Percentiles rank a stretch among this genome's conserved stretches.
phyloP scores from a whole-genome alignment of 2,888 invertebrate genomes.

The Drosophila stalkeri region DNA sequence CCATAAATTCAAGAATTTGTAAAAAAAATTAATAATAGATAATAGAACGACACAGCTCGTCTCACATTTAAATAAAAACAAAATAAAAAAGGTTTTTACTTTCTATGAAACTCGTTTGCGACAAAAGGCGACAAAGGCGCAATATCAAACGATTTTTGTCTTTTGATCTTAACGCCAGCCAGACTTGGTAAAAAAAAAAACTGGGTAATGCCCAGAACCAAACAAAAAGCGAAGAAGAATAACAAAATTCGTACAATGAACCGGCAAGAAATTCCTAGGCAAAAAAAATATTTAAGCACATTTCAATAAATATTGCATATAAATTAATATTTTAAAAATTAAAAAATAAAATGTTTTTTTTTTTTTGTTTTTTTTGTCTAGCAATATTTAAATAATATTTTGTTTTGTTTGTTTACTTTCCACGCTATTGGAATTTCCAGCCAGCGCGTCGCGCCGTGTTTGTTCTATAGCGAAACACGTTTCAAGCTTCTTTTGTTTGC shows the following conservation, averaged over 20 bases:
- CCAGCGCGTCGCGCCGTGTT: conserved; percentile 34
- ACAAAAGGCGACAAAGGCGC: conserved; percentile 67
- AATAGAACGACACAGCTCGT: conserved; percentile 11
- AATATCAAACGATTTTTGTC: conserved; percentile 45
- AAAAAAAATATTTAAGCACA: conserved; percentile 21
- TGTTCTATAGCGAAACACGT: conserved; percentile 74
- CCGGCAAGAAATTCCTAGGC: conserved; percentile 40
- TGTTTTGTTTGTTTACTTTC: conserved; percentile 62
- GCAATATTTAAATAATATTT: conserved; percentile 43
- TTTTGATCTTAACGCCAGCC: conserved; percentile 54
- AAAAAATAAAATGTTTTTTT: not conserved
- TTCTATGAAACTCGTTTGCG: conserved; percentile 65
- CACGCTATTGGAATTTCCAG: conserved; percentile 57
- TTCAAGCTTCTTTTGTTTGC: conserved; percentile 24
- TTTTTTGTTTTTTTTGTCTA: conserved; percentile 28
- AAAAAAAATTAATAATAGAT: conserved; percentile 45
- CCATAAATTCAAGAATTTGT: conserved; percentile 2
- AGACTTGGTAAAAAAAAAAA: conserved; percentile 21
- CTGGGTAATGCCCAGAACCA: conserved; percentile 44
- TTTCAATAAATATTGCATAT: conserved; percentile 32
- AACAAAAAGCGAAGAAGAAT: conserved; percentile 45
- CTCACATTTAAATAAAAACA: not conserved
- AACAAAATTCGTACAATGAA: conserved; percentile 62
- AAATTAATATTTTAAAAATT: conserved; percentile 43
- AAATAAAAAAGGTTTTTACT: conserved; percentile 56